These are phyloP conservation scores for Didymodactylos carnosus DNA, from an alignment of 2,888 invertebrate species.

Conservation along the genomic window DNA sequence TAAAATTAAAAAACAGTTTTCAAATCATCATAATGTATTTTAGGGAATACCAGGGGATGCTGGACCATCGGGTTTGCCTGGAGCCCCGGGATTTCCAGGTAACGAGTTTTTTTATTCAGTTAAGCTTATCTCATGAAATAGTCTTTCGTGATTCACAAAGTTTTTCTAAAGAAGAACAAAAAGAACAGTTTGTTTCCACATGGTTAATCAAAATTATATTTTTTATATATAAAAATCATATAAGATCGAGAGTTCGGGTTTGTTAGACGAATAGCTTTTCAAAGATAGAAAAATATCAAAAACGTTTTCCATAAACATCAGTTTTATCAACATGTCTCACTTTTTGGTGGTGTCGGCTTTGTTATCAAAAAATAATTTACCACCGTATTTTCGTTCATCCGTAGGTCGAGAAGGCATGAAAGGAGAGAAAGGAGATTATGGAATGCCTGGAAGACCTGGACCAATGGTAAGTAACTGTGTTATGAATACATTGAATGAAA, in stretches of 20 bases:
- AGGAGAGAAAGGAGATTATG: background rate
- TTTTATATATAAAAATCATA: no score
- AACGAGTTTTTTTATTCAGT: background rate
- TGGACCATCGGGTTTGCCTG: slow-evolving; percentile 2
- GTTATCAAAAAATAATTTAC: background rate
- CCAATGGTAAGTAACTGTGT: no score
- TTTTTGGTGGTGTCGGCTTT: no score
- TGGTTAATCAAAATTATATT: no score
- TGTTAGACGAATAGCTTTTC: no score
- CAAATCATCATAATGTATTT: background rate
- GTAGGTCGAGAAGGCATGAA: background rate
- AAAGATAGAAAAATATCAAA: background rate
- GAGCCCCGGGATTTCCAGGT: background rate
- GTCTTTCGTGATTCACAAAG: background rate
- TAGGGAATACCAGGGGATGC: background rate
- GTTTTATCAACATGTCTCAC: no score
- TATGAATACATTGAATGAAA: no score
- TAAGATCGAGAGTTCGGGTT: no score
- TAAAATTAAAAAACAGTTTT: background rate
- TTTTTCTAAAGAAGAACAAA: background rate
- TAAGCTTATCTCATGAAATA: background rate
- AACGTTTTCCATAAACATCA: no score
- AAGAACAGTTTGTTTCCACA: no score
- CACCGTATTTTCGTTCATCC: background rate
- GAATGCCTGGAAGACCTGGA: background rate